Percentiles rank a stretch among this genome's conserved stretches.
Evolutionary conservation across 2,888 invertebrate genomes (phyloP).

Genomic region (Aspidiotus rigidus): DNA sequence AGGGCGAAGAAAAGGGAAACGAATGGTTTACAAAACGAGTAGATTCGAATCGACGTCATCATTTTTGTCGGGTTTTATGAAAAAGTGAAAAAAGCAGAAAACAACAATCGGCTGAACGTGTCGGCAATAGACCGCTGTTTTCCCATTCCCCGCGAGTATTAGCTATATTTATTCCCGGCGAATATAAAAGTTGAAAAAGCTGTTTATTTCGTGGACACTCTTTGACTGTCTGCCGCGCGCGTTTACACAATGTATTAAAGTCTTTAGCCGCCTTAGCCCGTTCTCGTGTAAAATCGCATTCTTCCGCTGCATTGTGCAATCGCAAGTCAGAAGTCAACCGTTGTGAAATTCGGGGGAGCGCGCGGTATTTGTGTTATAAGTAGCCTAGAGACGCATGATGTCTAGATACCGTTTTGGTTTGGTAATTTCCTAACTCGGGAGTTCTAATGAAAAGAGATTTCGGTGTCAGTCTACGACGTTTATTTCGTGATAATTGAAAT

Average conservation of each 20-base stretch:
- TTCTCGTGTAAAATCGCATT: conserved; percentile 11
- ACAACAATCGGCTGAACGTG: background rate
- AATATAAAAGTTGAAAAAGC: conserved; percentile 24
- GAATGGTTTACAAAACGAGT: conserved; percentile 3
- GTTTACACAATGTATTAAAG: conserved; percentile 9
- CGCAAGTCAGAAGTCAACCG: no score
- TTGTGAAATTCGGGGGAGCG: no score
- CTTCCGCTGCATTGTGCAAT: conserved; percentile 11
- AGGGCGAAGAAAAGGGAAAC: background rate
- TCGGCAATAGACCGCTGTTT: conserved; percentile 7
- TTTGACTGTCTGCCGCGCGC: background rate
- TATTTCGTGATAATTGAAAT: no score
- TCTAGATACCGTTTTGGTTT: no score
- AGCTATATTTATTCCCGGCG: conserved; percentile 17
- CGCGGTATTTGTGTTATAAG: no score
- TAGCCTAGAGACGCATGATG: no score
- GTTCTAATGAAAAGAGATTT: no score
- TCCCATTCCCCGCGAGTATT: conserved; percentile 7
- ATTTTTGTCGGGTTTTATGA: conserved; percentile 5
- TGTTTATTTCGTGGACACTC: conserved; percentile 11
- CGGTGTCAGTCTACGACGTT: no score
- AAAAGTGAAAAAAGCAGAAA: conserved; percentile 1
- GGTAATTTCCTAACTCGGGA: no score
- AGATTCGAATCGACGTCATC: conserved; percentile 1
- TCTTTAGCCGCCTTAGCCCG: conserved; percentile 10